Percentiles rank a stretch among this genome's conserved stretches.
Evolutionary conservation across 2,113 vertebrate genomes (phyloP).

Genomic region (Phaethornis superciliosus): DNA sequence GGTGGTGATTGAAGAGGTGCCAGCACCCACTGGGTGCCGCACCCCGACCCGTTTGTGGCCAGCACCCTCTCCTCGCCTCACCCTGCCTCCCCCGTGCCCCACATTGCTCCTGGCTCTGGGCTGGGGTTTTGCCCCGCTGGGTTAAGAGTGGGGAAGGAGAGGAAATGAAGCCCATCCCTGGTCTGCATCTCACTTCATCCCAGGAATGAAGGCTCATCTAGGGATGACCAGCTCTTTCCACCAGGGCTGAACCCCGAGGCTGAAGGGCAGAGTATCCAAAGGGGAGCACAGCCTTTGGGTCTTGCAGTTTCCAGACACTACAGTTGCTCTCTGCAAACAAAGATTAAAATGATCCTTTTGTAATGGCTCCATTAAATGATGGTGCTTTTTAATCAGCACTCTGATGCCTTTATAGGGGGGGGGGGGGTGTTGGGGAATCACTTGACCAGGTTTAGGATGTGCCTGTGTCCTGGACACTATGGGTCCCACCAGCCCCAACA

Average conservation of each 20-base stretch:
- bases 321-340: background rate
- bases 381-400: rapidly evolving
- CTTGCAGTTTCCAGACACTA: background rate
- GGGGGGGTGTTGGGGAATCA: background rate
- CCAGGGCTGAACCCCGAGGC: rapidly evolving
- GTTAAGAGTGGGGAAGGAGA: background rate
- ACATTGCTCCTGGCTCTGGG: background rate
- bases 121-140: background rate
- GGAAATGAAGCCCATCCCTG: background rate
- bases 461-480: background rate
- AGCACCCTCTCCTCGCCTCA: conserved; percentile 1
- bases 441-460: background rate
- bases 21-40: conserved; percentile 17
- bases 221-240: background rate
- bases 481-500: background rate
- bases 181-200: background rate
- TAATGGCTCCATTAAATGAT: background rate
- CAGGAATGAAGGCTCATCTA: rapidly evolving
- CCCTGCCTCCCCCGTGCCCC: conserved; percentile 4
- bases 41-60: background rate
- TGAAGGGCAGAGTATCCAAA: background rate
- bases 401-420: background rate
- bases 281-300: rapidly evolving
- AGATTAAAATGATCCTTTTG: background rate
- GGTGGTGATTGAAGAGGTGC: conserved; percentile 21